A percentile compares a stretch with the other conserved stretches of the same genome.
These are phyloP conservation scores for Cheilinus undulatus DNA, from an alignment of 2,113 vertebrate species.

Conservation along the genomic window DNA sequence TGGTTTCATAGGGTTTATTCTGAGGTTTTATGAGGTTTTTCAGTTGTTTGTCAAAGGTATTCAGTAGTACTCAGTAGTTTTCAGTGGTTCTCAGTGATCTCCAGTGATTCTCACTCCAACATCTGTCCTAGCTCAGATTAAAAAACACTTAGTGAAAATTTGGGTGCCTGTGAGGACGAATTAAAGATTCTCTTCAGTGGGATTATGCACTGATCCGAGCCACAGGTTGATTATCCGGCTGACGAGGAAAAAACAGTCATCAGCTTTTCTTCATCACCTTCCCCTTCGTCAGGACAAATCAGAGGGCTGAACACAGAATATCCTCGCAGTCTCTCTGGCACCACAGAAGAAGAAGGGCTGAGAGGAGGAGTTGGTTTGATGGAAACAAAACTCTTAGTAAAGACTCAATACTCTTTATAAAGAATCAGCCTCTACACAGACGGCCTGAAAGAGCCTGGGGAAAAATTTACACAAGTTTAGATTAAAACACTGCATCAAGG, in stretches of 20 bases:
- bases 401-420: no score
- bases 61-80: no score
- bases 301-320: background rate
- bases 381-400: no score
- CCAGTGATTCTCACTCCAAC: constrained; percentile 1
- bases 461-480: no score
- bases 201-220: constrained; percentile 32
- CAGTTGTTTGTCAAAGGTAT: no score
- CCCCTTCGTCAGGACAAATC: background rate
- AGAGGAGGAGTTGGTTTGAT: no score
- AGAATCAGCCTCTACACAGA: no score
- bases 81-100: no score
- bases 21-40: no score
- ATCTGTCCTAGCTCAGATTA: constrained; percentile 44
- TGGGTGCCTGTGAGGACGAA: constrained; percentile 10
- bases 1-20: no score
- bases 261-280: background rate
- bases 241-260: background rate
- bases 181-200: constrained; percentile 33
- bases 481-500: no score
- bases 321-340: background rate
- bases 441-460: no score
- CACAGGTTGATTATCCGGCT: constrained; percentile 16
- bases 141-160: constrained; percentile 33
- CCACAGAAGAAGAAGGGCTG: background rate